A percentile compares a stretch with the other conserved stretches of the same genome.
phyloP scores from a whole-genome alignment of 2,113 vertebrate genomes.

The Halichoeres trimaculatus region DNA sequence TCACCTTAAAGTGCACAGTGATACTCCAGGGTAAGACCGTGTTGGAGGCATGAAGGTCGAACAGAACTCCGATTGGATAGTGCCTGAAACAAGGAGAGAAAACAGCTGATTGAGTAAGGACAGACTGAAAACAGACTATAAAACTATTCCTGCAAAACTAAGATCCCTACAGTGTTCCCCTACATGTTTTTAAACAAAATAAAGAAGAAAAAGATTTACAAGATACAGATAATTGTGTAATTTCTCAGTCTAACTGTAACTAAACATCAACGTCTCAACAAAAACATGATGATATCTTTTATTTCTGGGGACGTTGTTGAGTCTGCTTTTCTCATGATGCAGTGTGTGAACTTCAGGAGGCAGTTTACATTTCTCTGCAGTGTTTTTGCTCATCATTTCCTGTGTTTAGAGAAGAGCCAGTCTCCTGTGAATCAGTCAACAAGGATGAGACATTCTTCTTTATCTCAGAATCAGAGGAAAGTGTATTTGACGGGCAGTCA shows the following conservation, averaged over 20 bases:
- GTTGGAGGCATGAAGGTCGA: slow-evolving; percentile 96
- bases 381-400: slow-evolving; percentile 19
- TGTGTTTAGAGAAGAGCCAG: not conserved
- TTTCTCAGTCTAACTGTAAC: too few relatives aligned
- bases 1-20: slow-evolving; percentile 98
- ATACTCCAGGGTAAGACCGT: slow-evolving; percentile 95
- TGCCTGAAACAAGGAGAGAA: slow-evolving; percentile 85
- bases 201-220: too few relatives aligned
- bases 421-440: too few relatives aligned
- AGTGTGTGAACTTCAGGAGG: not conserved
- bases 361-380: slow-evolving; percentile 5
- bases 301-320: not conserved
- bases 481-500: not conserved
- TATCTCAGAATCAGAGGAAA: not conserved
- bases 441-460: not conserved
- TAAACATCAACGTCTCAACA: not conserved
- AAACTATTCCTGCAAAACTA: too few relatives aligned
- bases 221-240: too few relatives aligned
- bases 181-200: too few relatives aligned
- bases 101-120: not conserved
- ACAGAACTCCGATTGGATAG: slow-evolving; percentile 96
- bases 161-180: too few relatives aligned
- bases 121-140: too few relatives aligned
- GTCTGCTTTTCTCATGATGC: not conserved
- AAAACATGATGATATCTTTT: not conserved